Conservation (phyloP, 2,797 vertebrate genomes). For the Cuniculus paca region DNA sequence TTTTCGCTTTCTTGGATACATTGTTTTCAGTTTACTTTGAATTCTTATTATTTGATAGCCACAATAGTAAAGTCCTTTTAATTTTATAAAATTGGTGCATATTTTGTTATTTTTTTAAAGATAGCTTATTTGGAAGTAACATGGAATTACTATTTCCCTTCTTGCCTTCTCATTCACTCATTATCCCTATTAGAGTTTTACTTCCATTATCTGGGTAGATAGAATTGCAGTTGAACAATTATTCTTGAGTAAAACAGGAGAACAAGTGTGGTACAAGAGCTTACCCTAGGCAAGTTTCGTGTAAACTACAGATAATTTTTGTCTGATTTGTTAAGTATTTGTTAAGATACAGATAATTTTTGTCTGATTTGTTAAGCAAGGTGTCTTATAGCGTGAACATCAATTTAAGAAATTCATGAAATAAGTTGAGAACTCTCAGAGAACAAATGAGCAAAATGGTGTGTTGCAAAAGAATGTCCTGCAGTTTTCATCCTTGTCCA, state of each 20-base stretch:
- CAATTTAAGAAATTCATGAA: conserved; percentile 49
- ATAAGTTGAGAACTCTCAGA: conserved; percentile 6
- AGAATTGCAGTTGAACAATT: neutral
- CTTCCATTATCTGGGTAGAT: neutral
- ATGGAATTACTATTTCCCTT: neutral
- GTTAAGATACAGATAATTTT: neutral
- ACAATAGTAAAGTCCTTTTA: conserved; percentile 49
- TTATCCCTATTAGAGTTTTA: neutral
- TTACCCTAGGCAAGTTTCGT: conserved; percentile 7
- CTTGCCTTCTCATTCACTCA: neutral
- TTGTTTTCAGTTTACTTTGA: conserved; percentile 60
- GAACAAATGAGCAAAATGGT: conserved; percentile 43
- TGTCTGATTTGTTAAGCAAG: conserved; percentile 24
- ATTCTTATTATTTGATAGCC: conserved; percentile 27
- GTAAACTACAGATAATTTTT: neutral
- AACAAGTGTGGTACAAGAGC: neutral
- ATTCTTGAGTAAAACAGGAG: conserved; percentile 12
- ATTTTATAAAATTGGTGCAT: conserved; percentile 16
- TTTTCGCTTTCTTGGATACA: conserved; percentile 56
- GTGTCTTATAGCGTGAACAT: conserved; percentile 31
- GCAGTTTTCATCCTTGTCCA: conserved; percentile 32
- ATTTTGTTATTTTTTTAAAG: conserved; percentile 23
- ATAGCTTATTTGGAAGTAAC: conserved; percentile 29
- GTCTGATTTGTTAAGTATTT: neutral
- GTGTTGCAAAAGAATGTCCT: conserved; percentile 57